Evolutionary conservation across 2,113 vertebrate species (phyloP).

Genomic region (Pygathrix nemaeus): DNA sequence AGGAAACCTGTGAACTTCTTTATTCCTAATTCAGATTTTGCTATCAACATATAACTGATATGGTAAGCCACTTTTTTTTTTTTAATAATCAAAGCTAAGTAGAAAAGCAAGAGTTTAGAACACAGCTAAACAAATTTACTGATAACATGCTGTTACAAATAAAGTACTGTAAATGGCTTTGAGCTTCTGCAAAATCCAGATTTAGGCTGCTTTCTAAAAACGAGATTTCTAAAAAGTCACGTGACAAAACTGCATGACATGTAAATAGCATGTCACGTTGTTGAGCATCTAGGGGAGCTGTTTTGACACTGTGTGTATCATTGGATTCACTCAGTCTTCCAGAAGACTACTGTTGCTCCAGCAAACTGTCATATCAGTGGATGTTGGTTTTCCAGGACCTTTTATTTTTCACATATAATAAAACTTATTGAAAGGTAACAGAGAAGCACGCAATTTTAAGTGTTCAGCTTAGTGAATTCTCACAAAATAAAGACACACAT

Average conservation of each 20-base stretch:
- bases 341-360: neutral
- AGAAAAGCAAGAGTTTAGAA: constrained; percentile 7
- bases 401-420: neutral
- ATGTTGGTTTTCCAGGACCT: neutral
- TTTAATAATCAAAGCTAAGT: constrained; percentile 1
- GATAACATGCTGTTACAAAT: constrained; percentile 4
- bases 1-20: constrained; percentile 6
- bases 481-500: neutral
- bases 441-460: neutral
- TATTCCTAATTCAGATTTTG: constrained; percentile 1
- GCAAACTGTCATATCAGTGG: neutral
- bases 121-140: neutral
- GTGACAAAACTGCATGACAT: neutral
- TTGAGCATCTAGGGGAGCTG: neutral
- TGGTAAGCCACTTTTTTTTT: neutral
- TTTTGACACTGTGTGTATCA: neutral
- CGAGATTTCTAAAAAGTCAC: neutral
- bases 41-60: neutral
- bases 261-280: neutral
- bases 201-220: constrained; percentile 31
- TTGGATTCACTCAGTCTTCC: neutral
- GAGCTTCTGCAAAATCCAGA: constrained; percentile 20
- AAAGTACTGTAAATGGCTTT: constrained; percentile 7
- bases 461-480: constrained; percentile 8
- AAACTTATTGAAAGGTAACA: neutral